These are phyloP conservation scores for Drosophila infuscata DNA, from an alignment of 2,888 invertebrate genomes.

Conservation along the genomic window DNA sequence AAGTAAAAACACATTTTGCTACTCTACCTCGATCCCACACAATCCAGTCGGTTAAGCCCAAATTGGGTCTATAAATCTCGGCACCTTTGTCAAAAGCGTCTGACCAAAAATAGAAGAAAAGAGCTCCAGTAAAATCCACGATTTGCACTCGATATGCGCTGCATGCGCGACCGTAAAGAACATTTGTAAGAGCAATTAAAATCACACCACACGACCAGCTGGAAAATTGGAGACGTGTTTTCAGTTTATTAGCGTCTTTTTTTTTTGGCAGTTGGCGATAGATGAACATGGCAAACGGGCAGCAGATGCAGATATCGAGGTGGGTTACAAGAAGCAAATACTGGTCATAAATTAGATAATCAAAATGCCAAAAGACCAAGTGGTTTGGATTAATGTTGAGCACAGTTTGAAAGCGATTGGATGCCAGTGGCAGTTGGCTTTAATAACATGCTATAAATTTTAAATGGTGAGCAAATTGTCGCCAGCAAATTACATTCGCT, in stretches of 20 bases:
- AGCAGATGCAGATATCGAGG: constrained; percentile 21
- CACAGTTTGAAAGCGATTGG: constrained; percentile 55
- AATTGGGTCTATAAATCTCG: constrained; percentile 60
- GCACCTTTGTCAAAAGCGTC: constrained; percentile 47
- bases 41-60: not conserved
- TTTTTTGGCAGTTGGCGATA: constrained; percentile 11
- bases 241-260: not conserved
- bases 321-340: constrained; percentile 14
- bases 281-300: constrained; percentile 39
- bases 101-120: constrained; percentile 1
- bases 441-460: constrained; percentile 51
- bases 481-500: constrained; percentile 61
- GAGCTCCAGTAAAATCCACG: constrained; percentile 44
- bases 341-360: constrained; percentile 70
- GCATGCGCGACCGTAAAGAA: constrained; percentile 44
- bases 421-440: constrained; percentile 30
- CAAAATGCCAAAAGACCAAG: constrained; percentile 63
- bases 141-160: constrained; percentile 71
- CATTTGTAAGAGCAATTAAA: constrained; percentile 81
- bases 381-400: constrained; percentile 22
- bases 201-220: constrained; percentile 63
- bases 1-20: not conserved
- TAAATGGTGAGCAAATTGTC: constrained; percentile 69
- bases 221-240: constrained; percentile 52
- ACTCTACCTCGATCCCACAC: constrained; percentile 20